phyloP scores from a whole-genome alignment of 2,113 vertebrate species.

The Eubucco bourcierii region DNA sequence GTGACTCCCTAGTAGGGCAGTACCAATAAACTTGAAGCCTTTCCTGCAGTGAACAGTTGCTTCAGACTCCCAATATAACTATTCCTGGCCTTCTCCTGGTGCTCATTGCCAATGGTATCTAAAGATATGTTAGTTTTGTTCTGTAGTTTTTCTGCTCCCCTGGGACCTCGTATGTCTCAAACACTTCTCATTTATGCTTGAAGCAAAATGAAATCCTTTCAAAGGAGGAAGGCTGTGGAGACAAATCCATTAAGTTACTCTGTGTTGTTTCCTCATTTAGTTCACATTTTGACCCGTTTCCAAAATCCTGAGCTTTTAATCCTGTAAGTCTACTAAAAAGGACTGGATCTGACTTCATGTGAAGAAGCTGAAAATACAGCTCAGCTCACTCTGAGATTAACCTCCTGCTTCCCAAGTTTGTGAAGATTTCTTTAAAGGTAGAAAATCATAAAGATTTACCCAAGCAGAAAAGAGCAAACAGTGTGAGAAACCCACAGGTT shows the following conservation, averaged over 20 bases:
- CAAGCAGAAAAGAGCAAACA: background rate
- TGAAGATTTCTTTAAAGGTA: background rate
- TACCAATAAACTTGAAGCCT: background rate
- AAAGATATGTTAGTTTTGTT: constrained; percentile 6
- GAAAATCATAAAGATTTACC: background rate
- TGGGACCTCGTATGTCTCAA: background rate
- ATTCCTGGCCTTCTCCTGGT: background rate
- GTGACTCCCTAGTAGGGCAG: background rate
- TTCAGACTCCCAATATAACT: background rate
- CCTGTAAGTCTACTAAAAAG: background rate
- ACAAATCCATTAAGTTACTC: constrained; percentile 3
- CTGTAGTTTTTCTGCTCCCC: background rate
- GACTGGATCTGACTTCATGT: background rate
- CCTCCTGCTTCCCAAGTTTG: background rate
- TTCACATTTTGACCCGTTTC: constrained; percentile 6
- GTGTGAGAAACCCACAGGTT: background rate
- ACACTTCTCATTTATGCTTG: background rate
- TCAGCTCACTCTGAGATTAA: background rate
- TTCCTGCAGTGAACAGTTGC: background rate
- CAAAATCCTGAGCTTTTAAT: constrained; percentile 23
- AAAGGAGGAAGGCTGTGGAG: constrained; percentile 26
- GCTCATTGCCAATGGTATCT: background rate
- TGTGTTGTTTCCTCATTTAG: constrained; percentile 3
- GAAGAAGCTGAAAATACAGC: background rate
- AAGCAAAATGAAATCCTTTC: constrained; percentile 48